These are phyloP conservation scores for Carcharodon carcharias DNA, from an alignment of 2,797 vertebrate genomes.

Conservation along the genomic window DNA sequence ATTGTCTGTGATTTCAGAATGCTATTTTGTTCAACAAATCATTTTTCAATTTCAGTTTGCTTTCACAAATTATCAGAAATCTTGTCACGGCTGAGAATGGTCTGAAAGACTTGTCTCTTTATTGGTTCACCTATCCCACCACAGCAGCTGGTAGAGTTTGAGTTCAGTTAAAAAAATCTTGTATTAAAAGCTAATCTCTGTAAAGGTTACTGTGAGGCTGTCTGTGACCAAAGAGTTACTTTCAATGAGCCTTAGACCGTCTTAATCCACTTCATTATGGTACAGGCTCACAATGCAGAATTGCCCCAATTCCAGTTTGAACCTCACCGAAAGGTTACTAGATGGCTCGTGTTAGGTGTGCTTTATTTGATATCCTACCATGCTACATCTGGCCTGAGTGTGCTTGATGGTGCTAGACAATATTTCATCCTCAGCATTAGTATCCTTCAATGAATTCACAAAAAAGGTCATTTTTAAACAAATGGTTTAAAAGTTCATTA, in stretches of 20 bases:
- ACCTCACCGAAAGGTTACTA: neutral
- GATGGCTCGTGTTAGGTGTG: neutral
- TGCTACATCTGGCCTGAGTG: neutral
- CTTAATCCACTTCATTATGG: neutral
- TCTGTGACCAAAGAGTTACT: too few species aligned
- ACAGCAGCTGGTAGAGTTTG: too few species aligned
- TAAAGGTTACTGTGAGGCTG: too few species aligned
- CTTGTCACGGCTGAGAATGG: neutral
- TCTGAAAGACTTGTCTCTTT: neutral
- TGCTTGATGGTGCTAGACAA: neutral
- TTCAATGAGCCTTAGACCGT: neutral
- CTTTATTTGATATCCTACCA: neutral
- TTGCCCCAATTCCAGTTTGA: neutral
- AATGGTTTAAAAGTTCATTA: neutral
- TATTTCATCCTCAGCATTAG: neutral
- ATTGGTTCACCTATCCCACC: too few species aligned
- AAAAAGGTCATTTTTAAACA: neutral
- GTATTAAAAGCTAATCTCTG: too few species aligned
- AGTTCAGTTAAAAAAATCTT: too few species aligned
- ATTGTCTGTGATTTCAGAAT: neutral
- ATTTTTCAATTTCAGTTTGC: neutral
- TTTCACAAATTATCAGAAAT: neutral
- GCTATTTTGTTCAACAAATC: neutral
- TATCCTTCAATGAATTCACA: neutral
- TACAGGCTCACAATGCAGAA: neutral